These are phyloP conservation scores for Poecilia latipinna DNA, from an alignment of 2,113 vertebrate genomes.

Conservation along the genomic window DNA sequence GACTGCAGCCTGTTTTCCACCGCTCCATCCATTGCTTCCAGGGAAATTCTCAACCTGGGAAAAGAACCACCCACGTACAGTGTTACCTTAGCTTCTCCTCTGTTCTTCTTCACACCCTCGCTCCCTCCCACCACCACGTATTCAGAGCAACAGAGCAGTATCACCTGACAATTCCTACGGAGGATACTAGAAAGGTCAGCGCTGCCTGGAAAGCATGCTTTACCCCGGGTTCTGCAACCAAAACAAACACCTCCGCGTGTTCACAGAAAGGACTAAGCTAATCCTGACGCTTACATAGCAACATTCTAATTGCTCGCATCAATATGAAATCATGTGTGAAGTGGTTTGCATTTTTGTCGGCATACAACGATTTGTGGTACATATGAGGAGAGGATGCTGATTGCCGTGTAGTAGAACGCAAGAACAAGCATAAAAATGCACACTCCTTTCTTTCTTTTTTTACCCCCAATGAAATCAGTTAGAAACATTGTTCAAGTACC, in stretches of 20 bases:
- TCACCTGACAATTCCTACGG: conserved; percentile 33
- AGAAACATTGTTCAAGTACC: background rate
- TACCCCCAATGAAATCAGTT: background rate
- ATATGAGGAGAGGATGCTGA: background rate
- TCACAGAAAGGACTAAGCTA: background rate
- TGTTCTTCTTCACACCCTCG: conserved; percentile 23
- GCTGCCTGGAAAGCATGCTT: conserved; percentile 35
- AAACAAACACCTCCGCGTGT: conserved; percentile 19
- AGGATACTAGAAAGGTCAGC: conserved; percentile 30
- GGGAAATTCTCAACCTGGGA: conserved; percentile 42
- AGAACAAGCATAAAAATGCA: no score
- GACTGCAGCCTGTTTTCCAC: conserved; percentile 8
- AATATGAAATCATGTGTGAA: background rate
- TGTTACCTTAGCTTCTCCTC: conserved; percentile 43
- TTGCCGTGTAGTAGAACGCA: background rate
- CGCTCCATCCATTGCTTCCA: conserved; percentile 42
- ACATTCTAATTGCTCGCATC: background rate
- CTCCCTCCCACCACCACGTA: conserved; percentile 3
- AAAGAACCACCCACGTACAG: conserved; percentile 46
- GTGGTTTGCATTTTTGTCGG: background rate
- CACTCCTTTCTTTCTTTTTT: background rate
- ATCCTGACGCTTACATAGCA: background rate
- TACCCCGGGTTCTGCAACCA: conserved; percentile 10
- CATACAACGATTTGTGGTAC: background rate
- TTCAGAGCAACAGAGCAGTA: background rate